A percentile compares a stretch with the other conserved stretches of the same genome.
Evolutionary conservation across 2,797 vertebrate species (phyloP).

Genomic region (Mallotus villosus): DNA sequence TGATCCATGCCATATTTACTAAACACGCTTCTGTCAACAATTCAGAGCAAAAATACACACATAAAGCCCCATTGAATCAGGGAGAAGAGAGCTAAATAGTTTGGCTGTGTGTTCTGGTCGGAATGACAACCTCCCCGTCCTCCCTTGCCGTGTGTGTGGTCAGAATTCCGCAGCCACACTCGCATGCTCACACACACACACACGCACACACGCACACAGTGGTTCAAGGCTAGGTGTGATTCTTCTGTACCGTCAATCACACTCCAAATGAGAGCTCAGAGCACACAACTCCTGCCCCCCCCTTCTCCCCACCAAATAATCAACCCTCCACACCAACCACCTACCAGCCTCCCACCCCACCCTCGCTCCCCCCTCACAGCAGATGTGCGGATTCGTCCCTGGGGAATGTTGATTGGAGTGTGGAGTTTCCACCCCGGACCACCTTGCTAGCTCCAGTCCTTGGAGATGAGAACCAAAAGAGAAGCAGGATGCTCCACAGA

Average conservation of each 20-base stretch:
- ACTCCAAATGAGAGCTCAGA: slow-evolving; percentile 4
- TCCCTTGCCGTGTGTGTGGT: slow-evolving; percentile 9
- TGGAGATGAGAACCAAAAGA: too few relatives aligned
- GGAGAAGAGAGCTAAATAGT: neutral
- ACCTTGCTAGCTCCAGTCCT: slow-evolving; percentile 22
- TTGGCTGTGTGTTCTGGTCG: neutral
- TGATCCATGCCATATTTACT: slow-evolving; percentile 2
- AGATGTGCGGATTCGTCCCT: slow-evolving; percentile 12
- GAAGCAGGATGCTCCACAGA: neutral
- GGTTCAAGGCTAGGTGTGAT: slow-evolving; percentile 8
- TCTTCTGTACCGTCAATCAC: neutral
- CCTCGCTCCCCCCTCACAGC: neutral
- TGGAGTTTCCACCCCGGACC: slow-evolving; percentile 20
- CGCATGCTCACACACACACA: neutral
- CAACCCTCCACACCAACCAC: neutral
- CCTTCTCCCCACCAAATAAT: neutral
- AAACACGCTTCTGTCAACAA: slow-evolving; percentile 5
- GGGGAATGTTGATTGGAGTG: slow-evolving; percentile 25
- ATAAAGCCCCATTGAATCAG: neutral
- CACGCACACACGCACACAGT: neutral
- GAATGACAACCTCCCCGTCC: neutral
- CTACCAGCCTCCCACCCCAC: neutral
- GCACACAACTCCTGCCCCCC: neutral
- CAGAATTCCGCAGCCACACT: neutral
- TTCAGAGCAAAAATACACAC: neutral